phyloP scores from a whole-genome alignment of 1,140 invertebrate genomes.

The Caenorhabditis elegans region WBcel235 BX284606.5:6228501-6229000 shows the following conservation, averaged over 20 bases:
- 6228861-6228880: neutral
- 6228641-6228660: neutral
- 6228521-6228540: constrained; percentile 12
- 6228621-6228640: neutral
- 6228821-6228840: constrained; percentile 25
- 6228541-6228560: neutral
- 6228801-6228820: neutral
- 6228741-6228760: neutral
- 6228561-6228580: constrained; percentile 21
- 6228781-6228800: neutral
- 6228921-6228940: neutral
- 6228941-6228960: neutral
- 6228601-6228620: constrained; percentile 22
- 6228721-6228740: neutral
- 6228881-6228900: neutral
- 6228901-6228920: neutral
- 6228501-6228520: constrained; percentile 17
- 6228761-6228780: neutral
- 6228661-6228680: neutral
- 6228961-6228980: neutral
- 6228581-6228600: constrained; percentile 12
- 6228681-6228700: neutral
- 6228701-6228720: neutral
- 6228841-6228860: neutral
- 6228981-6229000: constrained; percentile 7